Evolutionary conservation across 2,888 invertebrate species (phyloP).

Genomic region (Plebejus melissa): DNA sequence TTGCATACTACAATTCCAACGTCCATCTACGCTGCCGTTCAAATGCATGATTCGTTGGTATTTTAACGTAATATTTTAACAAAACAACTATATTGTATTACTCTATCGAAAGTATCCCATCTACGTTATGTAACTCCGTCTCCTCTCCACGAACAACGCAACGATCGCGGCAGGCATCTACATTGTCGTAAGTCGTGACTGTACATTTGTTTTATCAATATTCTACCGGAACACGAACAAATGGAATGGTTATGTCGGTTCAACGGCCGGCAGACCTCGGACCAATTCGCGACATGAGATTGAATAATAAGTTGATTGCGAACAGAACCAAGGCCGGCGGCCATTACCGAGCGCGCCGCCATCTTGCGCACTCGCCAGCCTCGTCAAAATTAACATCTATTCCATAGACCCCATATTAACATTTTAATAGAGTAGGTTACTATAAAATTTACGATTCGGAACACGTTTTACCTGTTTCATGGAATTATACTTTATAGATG

Average conservation of each 20-base stretch:
- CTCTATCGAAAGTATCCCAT: neutral
- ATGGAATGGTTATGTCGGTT: constrained; percentile 59
- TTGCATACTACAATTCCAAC: neutral
- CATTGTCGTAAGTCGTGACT: constrained; percentile 25
- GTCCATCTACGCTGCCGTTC: neutral
- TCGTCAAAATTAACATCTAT: constrained; percentile 39
- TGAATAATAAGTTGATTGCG: constrained; percentile 78
- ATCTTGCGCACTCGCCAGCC: constrained; percentile 57
- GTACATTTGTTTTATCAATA: constrained; percentile 22
- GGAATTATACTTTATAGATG: neutral
- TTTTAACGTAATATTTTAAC: too few relatives aligned
- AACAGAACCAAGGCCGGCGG: constrained; percentile 70
- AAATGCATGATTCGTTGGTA: neutral
- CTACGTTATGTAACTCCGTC: constrained; percentile 30
- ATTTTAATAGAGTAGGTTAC: neutral
- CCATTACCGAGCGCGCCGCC: constrained; percentile 64
- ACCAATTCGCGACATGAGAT: constrained; percentile 78
- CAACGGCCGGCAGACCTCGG: constrained; percentile 71
- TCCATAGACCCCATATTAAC: neutral
- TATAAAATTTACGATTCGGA: neutral
- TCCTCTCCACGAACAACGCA: constrained; percentile 3
- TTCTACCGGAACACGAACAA: constrained; percentile 35
- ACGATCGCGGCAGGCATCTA: constrained; percentile 5
- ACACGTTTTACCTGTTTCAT: neutral
- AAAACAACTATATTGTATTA: neutral